These are phyloP conservation scores for Listronotus oregonensis DNA, from an alignment of 1,140 invertebrate genomes.

Conservation along the genomic window DNA sequence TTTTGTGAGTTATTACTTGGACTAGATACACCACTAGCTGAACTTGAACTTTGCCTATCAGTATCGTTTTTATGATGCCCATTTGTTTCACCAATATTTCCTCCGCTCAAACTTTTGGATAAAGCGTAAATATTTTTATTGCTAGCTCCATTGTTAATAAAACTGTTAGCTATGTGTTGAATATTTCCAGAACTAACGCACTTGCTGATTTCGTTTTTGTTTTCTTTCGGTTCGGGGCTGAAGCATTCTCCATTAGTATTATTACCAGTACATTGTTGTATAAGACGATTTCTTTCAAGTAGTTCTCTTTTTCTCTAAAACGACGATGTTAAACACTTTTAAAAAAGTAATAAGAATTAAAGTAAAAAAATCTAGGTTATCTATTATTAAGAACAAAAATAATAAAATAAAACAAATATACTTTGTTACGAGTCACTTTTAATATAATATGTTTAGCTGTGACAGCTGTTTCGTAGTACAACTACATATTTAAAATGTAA, in stretches of 20 bases:
- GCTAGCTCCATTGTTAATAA: conserved; percentile 33
- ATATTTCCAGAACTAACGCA: conserved; percentile 55
- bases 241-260: conserved; percentile 55
- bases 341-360: too few species aligned
- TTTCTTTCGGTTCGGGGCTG: conserved; percentile 57
- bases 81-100: conserved; percentile 41
- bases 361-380: too few species aligned
- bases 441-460: too few species aligned
- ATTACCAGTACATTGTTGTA: conserved; percentile 56
- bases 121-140: conserved; percentile 41
- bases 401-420: too few species aligned
- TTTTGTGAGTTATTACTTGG: conserved; percentile 60
- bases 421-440: too few species aligned
- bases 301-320: conserved; percentile 60
- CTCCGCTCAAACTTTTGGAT: conserved; percentile 51
- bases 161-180: conserved; percentile 34
- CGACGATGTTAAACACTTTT: too few species aligned
- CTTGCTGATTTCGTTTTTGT: conserved; percentile 54
- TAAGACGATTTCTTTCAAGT: conserved; percentile 59
- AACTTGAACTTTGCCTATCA: conserved; percentile 57
- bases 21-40: conserved; percentile 60
- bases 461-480: too few species aligned
- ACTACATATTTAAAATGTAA: too few species aligned
- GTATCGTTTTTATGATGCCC: conserved; percentile 51
- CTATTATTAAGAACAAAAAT: too few species aligned